Evolutionary conservation across 2,113 vertebrate species (phyloP).

Genomic region (Bubo bubo): DNA sequence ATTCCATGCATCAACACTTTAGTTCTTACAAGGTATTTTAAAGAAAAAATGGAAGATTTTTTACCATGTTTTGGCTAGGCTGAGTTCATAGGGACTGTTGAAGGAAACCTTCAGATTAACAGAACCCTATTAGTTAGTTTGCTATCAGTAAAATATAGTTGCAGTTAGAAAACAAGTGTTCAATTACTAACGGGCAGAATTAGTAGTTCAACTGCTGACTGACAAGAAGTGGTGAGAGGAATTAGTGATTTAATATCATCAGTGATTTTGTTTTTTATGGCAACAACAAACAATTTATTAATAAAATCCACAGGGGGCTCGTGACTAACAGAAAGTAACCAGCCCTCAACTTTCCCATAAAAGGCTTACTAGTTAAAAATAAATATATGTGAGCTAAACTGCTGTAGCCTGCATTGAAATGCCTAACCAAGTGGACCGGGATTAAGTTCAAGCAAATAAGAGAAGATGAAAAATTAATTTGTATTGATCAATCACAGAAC

Average conservation of each 20-base stretch:
- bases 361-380: not conserved
- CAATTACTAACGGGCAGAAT: not conserved
- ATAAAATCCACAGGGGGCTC: not conserved
- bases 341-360: not conserved
- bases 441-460: slow-evolving; percentile 21
- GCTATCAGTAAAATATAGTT: not conserved
- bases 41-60: not conserved
- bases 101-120: not conserved
- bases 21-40: not conserved
- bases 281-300: not conserved
- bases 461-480: not conserved
- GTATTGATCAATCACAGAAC: not conserved
- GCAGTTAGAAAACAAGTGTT: not conserved
- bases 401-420: not conserved
- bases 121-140: not conserved
- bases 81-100: not conserved
- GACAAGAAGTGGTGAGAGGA: not conserved
- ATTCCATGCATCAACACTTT: not conserved
- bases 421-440: not conserved
- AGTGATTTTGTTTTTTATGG: not conserved
- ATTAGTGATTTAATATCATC: not conserved
- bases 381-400: slow-evolving; percentile 15
- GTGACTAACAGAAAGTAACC: not conserved
- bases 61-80: not conserved
- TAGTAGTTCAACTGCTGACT: not conserved